Base-by-base conservation (phyloP, 2,888 invertebrate genomes). In the Monochamus alternatus region DNA sequence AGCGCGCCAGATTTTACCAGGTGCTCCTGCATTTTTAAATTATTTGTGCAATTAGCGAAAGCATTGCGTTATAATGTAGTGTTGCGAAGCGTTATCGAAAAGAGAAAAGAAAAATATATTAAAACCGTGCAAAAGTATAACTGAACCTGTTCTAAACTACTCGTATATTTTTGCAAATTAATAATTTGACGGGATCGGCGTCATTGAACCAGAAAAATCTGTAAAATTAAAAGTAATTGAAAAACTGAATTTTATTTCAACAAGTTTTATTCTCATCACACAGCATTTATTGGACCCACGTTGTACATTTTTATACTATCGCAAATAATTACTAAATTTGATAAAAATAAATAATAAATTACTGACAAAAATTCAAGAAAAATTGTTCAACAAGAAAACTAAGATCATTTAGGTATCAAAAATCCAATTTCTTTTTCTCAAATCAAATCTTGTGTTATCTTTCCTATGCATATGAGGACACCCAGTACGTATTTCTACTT, bases 171-270 rank as follows among this genome's bases (percentile, higher is more conserved):
- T 76, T 66, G 62, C 63, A 80, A 81, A 79, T 85, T 87, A 87
- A 84, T 86, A 85, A 81, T 85, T 86, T 82, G 85, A 81, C 82
- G 88, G 87, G 80, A 89, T 87, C 77, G 89, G 89, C 78, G 88
- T 89, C 87, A 89, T 88, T 83, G 89, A 89, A 81, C 89, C 89
- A 81, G 88, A 83, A 86, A 87, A 89, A 88, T 89, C 89, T 89
- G 89, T 87, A 89, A 88, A 85, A 84, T 80, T 78, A 79, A 76
- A 75, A 73, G 73, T 83, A 82, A 82, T 69, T 77, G 75, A 81
- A 81, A 82, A 84, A 85, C 83, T 76, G 80, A 78, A 79, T 79
- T 79, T 82, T 80, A 79, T 84, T 75, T 81, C 71, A 74, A 80
- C 78, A 70, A 75, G 73, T 80, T 79, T 22, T 76, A 75, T 80